Evolutionary conservation across 2,888 invertebrate genomes (phyloP).

Genomic region (Athalia cordata): DNA sequence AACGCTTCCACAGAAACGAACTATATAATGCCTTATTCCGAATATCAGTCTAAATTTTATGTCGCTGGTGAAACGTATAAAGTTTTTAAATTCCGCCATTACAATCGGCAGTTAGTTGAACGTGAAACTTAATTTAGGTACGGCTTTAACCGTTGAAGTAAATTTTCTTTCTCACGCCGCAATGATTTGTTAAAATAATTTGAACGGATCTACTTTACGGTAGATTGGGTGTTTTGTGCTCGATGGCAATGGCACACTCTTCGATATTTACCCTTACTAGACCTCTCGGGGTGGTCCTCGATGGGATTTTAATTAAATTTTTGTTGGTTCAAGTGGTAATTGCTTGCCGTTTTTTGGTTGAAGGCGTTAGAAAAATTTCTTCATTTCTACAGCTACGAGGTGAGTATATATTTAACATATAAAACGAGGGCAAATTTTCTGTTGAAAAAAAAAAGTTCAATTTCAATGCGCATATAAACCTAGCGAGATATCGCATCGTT

Average conservation of each 20-base stretch:
- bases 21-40: no score
- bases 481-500: no score
- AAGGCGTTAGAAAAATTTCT: conserved; percentile 18
- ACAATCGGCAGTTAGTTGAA: neutral
- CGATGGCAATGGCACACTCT: conserved; percentile 21
- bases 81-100: conserved; percentile 8
- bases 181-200: conserved; percentile 29
- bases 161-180: conserved; percentile 20
- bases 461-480: conserved; percentile 8
- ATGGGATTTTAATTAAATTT: conserved; percentile 44
- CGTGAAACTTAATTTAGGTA: conserved; percentile 2
- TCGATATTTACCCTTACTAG: conserved; percentile 43
- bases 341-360: conserved; percentile 19
- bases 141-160: neutral
- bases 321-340: conserved; percentile 41
- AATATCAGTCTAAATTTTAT: conserved; percentile 10
- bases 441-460: neutral
- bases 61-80: neutral
- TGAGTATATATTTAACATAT: neutral
- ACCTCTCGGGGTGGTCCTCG: conserved; percentile 15
- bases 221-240: conserved; percentile 42
- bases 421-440: neutral
- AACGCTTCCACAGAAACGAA: no score
- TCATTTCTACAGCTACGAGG: neutral
- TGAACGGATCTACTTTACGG: conserved; percentile 28